phyloP scores from a whole-genome alignment of 1,140 invertebrate genomes.

The Neotoxoptera formosana region DNA sequence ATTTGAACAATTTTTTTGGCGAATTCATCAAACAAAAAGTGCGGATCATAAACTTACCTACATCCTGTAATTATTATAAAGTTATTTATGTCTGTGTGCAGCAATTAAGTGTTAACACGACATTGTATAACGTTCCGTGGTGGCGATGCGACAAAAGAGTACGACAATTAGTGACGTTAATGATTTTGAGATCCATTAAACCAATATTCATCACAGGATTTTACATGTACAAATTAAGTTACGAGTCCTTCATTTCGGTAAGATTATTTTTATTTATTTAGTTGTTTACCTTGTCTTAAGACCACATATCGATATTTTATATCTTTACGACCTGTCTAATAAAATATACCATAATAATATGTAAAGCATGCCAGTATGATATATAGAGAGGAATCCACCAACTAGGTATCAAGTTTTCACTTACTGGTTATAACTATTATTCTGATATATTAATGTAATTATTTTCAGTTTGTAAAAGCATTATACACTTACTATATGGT shows the following conservation, averaged over 20 bases:
- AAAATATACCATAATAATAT: not conserved
- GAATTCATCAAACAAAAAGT: slow-evolving; percentile 43
- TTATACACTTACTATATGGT: slow-evolving; percentile 40
- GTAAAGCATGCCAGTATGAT: not conserved
- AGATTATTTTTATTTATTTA: not conserved
- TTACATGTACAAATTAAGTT: slow-evolving; percentile 36
- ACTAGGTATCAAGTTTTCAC: not conserved
- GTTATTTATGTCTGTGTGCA: not conserved
- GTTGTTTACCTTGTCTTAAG: not conserved
- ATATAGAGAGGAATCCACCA: no score
- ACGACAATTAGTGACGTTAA: not conserved
- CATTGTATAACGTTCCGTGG: not conserved
- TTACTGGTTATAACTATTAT: not conserved
- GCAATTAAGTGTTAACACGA: not conserved
- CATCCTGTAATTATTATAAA: not conserved
- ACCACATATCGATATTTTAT: not conserved
- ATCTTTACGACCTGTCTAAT: not conserved
- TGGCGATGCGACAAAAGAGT: not conserved
- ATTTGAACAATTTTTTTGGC: slow-evolving; percentile 43
- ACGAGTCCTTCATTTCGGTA: slow-evolving; percentile 7
- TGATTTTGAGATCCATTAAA: not conserved
- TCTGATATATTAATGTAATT: not conserved
- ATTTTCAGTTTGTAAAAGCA: not conserved
- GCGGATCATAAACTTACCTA: not conserved
- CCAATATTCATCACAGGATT: slow-evolving; percentile 5